A percentile compares a stretch with the other conserved stretches of the same genome.
Conservation (phyloP, 1,140 invertebrate species). For the Diorhabda elongata region DNA sequence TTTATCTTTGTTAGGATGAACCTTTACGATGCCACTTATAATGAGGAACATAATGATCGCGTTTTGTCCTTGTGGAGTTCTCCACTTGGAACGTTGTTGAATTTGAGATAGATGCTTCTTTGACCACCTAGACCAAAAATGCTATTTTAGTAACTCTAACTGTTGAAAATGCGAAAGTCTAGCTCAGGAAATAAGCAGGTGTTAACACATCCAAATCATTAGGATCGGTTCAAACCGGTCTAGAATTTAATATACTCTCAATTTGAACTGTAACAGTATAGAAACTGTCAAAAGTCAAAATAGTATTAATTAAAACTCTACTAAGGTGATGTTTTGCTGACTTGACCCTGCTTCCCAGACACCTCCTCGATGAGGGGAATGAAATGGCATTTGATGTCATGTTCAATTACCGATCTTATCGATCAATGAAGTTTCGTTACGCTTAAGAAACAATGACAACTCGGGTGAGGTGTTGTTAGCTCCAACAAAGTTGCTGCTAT, state of each 20-base stretch:
- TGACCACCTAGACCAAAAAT: conserved; percentile 16
- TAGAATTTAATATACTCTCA: conserved; percentile 35
- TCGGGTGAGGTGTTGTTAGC: not conserved
- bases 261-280: conserved; percentile 24
- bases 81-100: conserved; percentile 13
- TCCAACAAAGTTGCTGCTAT: conserved; percentile 27
- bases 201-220: conserved; percentile 34
- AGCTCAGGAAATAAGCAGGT: conserved; percentile 43
- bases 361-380: conserved; percentile 39
- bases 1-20: conserved; percentile 28
- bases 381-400: conserved; percentile 28
- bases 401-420: no score
- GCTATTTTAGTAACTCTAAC: no score
- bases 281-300: conserved; percentile 26
- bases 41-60: conserved; percentile 28
- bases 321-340: conserved; percentile 35
- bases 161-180: no score
- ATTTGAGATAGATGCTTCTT: conserved; percentile 9
- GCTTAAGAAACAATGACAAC: no score
- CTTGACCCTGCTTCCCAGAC: conserved; percentile 41
- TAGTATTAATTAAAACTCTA: conserved; percentile 11
- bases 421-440: no score
- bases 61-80: not conserved
- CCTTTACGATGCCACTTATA: conserved; percentile 41
- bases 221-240: conserved; percentile 36